Evolutionary conservation across 2,797 vertebrate genomes (phyloP).

Genomic region (Micrastur ruficollis): DNA sequence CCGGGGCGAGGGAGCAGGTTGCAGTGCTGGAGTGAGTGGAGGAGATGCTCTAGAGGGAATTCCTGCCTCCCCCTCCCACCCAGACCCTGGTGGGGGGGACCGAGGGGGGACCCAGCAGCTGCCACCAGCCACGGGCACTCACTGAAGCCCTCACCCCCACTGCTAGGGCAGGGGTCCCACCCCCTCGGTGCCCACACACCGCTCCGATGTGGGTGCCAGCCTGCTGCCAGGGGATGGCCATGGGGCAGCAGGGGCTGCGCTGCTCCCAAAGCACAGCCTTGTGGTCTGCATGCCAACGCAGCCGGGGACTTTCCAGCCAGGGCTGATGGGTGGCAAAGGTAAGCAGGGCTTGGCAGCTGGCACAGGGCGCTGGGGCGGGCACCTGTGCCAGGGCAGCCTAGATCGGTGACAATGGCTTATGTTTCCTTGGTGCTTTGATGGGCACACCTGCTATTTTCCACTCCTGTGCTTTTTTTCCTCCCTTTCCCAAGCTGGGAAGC

Average conservation of each 20-base stretch:
- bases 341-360: background rate
- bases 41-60: background rate
- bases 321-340: background rate
- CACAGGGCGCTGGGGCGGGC: background rate
- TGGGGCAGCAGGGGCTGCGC: background rate
- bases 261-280: background rate
- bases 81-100: background rate
- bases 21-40: background rate
- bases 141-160: background rate
- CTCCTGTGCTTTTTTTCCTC: background rate
- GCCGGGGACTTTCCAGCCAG: background rate
- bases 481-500: background rate
- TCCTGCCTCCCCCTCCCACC: background rate
- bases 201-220: background rate
- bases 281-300: background rate
- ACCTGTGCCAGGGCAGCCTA: accelerated
- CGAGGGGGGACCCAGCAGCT: background rate
- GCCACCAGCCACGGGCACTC: background rate
- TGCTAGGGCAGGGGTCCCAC: background rate
- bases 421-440: background rate
- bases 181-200: background rate
- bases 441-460: slow-evolving; percentile 27
- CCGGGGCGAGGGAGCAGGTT: accelerated
- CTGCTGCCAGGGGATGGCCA: background rate
- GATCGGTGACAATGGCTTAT: background rate